Evolutionary conservation across 2,888 invertebrate genomes (phyloP), one percentile per base, ranked within the genome.

Genomic region (Leptinotarsa haldemani): DNA sequence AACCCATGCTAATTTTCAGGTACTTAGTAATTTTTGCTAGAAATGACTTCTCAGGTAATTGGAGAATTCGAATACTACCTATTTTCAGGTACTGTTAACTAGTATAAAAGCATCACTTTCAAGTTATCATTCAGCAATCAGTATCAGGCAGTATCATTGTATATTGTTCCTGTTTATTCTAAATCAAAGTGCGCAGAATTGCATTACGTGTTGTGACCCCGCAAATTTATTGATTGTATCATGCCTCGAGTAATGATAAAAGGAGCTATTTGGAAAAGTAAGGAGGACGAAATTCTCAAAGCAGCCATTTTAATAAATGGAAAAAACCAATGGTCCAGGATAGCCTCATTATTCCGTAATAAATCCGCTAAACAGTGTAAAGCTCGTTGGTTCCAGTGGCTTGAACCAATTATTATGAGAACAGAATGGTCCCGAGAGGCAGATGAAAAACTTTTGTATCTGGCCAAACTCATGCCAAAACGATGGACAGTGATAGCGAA

Each of bases 241-340:
- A 99, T 99, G 99, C 98, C 98, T 84, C 95, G 99, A 83, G 97
- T 99, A 87, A 98, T 99, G 96, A 99, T 99, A 88, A 99, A 99
- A 90, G 99, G 99, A 83, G 99, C 99, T 89, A 98, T 99, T 87
- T 99, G 99, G 99, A 93, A 99, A 84, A 99, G 99, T 90, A 99
- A 99, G 0, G 99, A 99, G 93, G 98, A 98, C 91, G 90, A 89
- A 83, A 25, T 53, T 65, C 22, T 56, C 13, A 48, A 40, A 4
- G 12, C 7, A 16, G 16, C 46, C 20, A 20, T 69, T 30, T 1
- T 30, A 1, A 7, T 99, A 99, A 99, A 99, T 94, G 99, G 99
- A 82, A 99, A 99, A 1, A 5, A 47, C 30, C 47, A 18, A 48
- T 56, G n/a, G n/a, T 7, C 18, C 20, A 7, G 91, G 99, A 99